Conservation (phyloP, 2,797 vertebrate genomes). For the Alcedo quadribrachys region DNA sequence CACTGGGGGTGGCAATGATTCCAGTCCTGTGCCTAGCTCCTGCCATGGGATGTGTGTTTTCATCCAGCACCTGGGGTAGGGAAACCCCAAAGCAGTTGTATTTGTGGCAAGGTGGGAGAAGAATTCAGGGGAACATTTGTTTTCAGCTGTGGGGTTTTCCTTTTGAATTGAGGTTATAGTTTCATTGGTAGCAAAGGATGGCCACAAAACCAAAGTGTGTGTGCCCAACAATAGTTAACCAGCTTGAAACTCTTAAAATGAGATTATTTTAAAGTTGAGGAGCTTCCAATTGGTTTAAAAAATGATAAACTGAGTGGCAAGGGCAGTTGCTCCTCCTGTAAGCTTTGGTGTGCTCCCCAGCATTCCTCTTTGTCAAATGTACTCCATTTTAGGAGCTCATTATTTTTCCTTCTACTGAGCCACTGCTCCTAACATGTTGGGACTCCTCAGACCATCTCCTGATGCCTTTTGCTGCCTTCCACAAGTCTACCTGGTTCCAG, state of each 20-base stretch:
- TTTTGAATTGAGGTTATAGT: background rate
- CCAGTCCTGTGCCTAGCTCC: background rate
- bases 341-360: conserved; percentile 29
- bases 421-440: conserved; percentile 36
- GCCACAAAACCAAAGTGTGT: background rate
- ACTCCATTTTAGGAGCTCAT: conserved; percentile 51
- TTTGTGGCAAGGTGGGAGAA: background rate
- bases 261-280: background rate
- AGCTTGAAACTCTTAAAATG: background rate
- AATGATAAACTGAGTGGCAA: conserved; percentile 22
- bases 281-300: background rate
- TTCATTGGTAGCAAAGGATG: background rate
- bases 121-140: background rate
- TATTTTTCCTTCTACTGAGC: conserved; percentile 69
- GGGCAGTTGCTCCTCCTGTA: conserved; percentile 6
- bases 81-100: background rate
- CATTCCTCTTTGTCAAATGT: conserved; percentile 28
- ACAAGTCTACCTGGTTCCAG: background rate
- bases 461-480: background rate
- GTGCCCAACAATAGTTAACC: background rate
- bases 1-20: background rate
- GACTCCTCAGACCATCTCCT: background rate
- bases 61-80: background rate
- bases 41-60: background rate
- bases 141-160: background rate